Base-by-base conservation (phyloP, 2,888 invertebrate genomes). In the Anthoptus insignis region DNA sequence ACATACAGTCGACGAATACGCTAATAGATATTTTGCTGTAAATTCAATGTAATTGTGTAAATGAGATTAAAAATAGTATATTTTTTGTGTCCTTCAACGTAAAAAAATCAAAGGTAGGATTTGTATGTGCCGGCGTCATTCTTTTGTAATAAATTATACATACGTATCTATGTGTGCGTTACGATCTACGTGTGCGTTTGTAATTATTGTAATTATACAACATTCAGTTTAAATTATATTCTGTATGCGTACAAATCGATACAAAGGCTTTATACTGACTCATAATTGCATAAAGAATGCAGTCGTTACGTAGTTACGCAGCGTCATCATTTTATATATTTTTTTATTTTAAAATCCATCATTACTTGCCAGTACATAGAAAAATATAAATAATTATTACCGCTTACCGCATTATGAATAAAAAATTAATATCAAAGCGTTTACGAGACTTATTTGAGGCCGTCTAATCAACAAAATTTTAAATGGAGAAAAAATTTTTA, bases 401-500 rank as follows among this genome's bases (percentile, higher is more conserved):
- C 47, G 42, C 56, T 47, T 37, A 49, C 52, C 22, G 37, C 24
- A 4, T 37, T 37, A 7, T 53, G 52, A 56, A 63, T 57, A 50
- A 64, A 57, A 64, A 50, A 57, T 50, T 29, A 50, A 57, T 39
- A 50, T 56, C 49, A 63, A 63, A 56, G 54, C 47, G 37, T 47
- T 57, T 39, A 47, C 27, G 21, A 4, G 37, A n/a, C 54, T 64
- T 64, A 60, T 59, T 50, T 29, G 11, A 63, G 56, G 56, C 57
- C 58, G 54, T 75, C 70, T 71, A 74, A 76, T 74, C 75, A 73
- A 76, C 72, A 73, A 72, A 72, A 70, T 67, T 69, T 70, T 68
- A 74, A 69, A 70, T 64, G 59, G 63, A 79, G 77, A 79, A 80
- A 80, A 80, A 75, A 34, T 72, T 74, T n/a, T 77, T 72, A 77